Percentiles rank a stretch among this genome's conserved stretches.
These are phyloP conservation scores for Falcunculus frontatus DNA, from an alignment of 2,113 vertebrate species.

Conservation along the genomic window DNA sequence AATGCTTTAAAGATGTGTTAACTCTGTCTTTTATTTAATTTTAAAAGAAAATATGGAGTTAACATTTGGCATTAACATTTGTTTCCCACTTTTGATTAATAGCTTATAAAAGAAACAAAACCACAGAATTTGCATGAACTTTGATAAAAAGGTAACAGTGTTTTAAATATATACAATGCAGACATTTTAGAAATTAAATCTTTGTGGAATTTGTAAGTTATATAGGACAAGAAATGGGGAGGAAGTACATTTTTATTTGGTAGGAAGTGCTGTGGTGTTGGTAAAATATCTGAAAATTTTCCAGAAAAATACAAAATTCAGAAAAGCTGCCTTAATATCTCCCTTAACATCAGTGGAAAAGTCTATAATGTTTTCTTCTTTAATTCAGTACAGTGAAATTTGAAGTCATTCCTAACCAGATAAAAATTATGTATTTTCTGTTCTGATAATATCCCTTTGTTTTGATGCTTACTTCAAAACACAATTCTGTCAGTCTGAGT, in stretches of 20 bases:
- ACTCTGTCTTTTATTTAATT: background rate
- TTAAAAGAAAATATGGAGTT: background rate
- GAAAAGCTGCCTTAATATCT: background rate
- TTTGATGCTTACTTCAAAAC: background rate
- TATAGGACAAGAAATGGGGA: background rate
- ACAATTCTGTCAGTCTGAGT: background rate
- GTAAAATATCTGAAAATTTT: background rate
- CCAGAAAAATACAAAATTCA: background rate
- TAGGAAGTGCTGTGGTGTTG: background rate
- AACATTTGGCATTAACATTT: background rate
- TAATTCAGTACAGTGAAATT: background rate
- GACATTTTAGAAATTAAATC: background rate
- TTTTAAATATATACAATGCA: background rate
- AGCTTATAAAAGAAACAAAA: background rate
- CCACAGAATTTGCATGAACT: background rate
- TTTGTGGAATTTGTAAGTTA: background rate
- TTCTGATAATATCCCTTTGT: background rate
- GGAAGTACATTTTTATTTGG: background rate
- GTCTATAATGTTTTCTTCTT: background rate
- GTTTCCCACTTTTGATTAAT: background rate
- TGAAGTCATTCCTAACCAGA: background rate
- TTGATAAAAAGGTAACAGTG: background rate
- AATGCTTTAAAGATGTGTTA: background rate
- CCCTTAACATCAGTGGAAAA: background rate
- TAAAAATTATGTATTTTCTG: background rate